These are phyloP conservation scores for Drosophila basisetae DNA, from an alignment of 2,888 invertebrate genomes.

Conservation along the genomic window DNA sequence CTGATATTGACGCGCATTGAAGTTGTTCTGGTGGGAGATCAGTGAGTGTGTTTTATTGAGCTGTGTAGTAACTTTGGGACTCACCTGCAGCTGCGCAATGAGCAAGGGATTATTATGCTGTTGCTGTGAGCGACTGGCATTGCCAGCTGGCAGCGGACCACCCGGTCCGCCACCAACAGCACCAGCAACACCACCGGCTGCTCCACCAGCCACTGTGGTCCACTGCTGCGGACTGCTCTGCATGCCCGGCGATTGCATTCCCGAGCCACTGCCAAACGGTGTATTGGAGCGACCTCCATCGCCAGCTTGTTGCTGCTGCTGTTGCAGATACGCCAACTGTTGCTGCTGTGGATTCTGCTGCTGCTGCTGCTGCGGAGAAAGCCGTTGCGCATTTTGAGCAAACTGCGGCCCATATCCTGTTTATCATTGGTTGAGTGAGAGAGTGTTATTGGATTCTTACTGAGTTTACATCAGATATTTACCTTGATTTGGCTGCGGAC, in stretches of 20 bases:
- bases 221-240: constrained; percentile 79
- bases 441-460: background rate
- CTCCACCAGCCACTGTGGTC: constrained; percentile 48
- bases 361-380: constrained; percentile 85
- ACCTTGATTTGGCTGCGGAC: constrained; percentile 85
- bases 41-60: constrained; percentile 26
- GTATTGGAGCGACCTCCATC: constrained; percentile 68
- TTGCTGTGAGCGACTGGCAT: constrained; percentile 87
- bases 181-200: constrained; percentile 30
- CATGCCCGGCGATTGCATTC: constrained; percentile 84
- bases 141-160: constrained; percentile 61
- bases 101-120: constrained; percentile 96
- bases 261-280: constrained; percentile 69
- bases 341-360: constrained; percentile 65
- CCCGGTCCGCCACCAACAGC: constrained; percentile 52
- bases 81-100: constrained; percentile 93
- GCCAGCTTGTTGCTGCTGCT: constrained; percentile 70
- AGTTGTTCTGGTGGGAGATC: constrained; percentile 69
- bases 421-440: background rate
- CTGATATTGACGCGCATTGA: constrained; percentile 83
- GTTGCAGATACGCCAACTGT: constrained; percentile 64
- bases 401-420: constrained; percentile 83
- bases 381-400: constrained; percentile 83
- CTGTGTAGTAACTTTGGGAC: constrained; percentile 62
- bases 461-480: background rate